Evolutionary conservation across 2,113 vertebrate species (phyloP).

Genomic region (Onychorhynchus coronatus): DNA sequence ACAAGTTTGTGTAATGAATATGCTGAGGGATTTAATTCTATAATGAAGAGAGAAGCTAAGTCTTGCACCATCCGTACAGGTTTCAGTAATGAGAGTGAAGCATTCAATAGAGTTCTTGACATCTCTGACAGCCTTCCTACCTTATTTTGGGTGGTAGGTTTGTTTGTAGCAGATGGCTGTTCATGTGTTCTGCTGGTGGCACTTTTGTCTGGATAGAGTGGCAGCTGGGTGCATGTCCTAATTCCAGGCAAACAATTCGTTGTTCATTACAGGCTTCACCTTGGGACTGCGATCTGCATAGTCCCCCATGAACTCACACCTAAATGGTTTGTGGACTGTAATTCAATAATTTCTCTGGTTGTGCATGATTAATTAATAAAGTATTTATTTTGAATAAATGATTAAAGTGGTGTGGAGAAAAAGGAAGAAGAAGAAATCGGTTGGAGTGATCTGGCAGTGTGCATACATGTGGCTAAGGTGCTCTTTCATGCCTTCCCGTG

Average conservation of each 20-base stretch:
- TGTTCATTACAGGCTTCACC: background rate
- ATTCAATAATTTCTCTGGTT: background rate
- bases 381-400: background rate
- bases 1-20: background rate
- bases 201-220: background rate
- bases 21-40: background rate
- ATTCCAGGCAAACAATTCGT: background rate
- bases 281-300: background rate
- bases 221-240: background rate
- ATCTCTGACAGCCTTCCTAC: background rate
- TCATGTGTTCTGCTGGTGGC: background rate
- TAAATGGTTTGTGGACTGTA: background rate
- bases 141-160: background rate
- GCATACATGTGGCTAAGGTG: background rate
- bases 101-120: background rate
- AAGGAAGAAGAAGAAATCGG: background rate
- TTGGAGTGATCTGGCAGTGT: background rate
- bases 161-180: background rate
- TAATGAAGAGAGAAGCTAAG: background rate
- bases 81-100: background rate
- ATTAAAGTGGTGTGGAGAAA: background rate
- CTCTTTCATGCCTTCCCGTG: background rate
- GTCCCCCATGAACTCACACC: background rate
- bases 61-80: background rate
- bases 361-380: conserved; percentile 13